Conservation (phyloP, 2,113 vertebrate species). For the Coturnix japonica region DNA sequence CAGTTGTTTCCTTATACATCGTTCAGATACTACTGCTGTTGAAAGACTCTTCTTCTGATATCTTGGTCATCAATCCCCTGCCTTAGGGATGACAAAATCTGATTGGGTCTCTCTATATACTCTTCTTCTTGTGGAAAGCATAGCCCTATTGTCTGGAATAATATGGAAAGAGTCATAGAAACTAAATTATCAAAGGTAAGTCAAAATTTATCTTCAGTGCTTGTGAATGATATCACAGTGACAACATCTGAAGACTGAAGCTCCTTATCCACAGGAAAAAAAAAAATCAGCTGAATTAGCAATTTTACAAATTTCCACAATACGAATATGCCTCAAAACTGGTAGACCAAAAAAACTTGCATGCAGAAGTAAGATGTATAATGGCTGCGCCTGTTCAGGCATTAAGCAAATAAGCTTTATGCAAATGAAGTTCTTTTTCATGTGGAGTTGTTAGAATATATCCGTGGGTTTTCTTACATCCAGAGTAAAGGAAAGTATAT, state of each 20-base stretch:
- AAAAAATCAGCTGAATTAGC: constrained; percentile 6
- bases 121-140: constrained; percentile 74
- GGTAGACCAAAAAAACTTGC: background rate
- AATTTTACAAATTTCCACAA: background rate
- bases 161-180: constrained; percentile 83
- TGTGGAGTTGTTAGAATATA: background rate
- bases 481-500: background rate
- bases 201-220: constrained; percentile 69
- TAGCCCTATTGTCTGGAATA: constrained; percentile 83
- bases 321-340: background rate
- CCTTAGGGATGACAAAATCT: constrained; percentile 77
- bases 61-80: constrained; percentile 71
- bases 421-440: background rate
- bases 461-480: background rate
- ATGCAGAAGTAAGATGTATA: background rate
- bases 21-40: constrained; percentile 76
- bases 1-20: constrained; percentile 75
- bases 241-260: constrained; percentile 43
- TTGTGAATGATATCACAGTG: constrained; percentile 45
- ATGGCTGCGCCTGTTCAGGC: background rate
- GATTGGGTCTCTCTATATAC: constrained; percentile 72
- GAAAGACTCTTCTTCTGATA: constrained; percentile 74
- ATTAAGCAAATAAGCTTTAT: background rate
- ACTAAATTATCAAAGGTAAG: constrained; percentile 77
- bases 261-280: constrained; percentile 18